Evolutionary conservation across 2,113 vertebrate genomes (phyloP).

Genomic region (Heloderma charlesbogerti): DNA sequence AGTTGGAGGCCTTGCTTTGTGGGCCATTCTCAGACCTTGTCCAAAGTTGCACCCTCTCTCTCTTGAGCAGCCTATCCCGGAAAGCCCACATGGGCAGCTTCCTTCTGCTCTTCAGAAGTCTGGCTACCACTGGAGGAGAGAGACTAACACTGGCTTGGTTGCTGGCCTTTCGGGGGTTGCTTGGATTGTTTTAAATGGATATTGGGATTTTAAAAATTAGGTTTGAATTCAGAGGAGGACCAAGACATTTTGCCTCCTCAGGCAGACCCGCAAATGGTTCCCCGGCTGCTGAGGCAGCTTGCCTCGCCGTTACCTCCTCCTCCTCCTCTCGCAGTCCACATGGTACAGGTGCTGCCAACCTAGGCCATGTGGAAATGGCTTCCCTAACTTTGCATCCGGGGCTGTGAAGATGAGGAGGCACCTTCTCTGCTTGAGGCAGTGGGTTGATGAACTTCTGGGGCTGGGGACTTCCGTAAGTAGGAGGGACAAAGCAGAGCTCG

Average conservation of each 20-base stretch:
- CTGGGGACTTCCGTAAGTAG: not conserved
- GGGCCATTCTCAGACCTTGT: not conserved
- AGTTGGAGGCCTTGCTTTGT: not conserved
- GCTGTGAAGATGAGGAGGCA: not conserved
- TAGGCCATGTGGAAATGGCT: not conserved
- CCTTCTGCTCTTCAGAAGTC: not conserved
- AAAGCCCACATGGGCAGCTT: not conserved
- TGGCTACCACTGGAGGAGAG: not conserved
- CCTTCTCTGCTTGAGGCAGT: not conserved
- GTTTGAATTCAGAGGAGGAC: not conserved
- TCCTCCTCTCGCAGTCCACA: not conserved
- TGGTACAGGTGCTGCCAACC: not conserved
- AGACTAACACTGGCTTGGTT: not conserved
- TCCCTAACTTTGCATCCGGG: not conserved
- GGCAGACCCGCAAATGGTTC: not conserved
- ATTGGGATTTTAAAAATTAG: not conserved
- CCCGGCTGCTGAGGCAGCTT: too few relatives aligned
- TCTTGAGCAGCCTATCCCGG: too few relatives aligned
- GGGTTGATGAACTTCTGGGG: not conserved
- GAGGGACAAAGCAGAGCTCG: not conserved
- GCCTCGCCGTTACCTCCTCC: too few relatives aligned
- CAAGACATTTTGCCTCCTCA: not conserved
- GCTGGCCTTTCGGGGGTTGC: not conserved
- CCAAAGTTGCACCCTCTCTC: not conserved
- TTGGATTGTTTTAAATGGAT: not conserved